Conservation (phyloP, 2,888 invertebrate species). For the Harmothoe impar region DNA sequence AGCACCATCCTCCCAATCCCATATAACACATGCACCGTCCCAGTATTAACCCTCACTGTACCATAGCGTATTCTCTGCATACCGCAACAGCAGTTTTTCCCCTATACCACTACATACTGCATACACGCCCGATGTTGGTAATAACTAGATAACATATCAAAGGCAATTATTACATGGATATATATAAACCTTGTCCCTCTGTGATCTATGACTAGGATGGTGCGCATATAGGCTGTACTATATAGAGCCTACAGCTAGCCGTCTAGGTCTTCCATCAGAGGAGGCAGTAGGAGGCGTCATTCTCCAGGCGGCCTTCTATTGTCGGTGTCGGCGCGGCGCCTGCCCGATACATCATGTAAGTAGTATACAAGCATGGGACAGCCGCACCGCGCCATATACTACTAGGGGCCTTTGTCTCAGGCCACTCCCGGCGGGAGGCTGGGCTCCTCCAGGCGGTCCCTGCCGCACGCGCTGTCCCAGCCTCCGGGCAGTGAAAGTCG, state of each 20-base stretch:
- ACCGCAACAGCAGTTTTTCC: no score
- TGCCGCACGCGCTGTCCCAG: background rate
- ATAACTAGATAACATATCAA: no score
- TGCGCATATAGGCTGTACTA: background rate
- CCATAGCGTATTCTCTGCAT: no score
- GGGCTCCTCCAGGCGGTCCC: background rate
- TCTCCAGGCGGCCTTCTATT: background rate
- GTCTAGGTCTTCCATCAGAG: background rate
- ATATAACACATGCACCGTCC: no score
- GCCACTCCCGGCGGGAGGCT: background rate
- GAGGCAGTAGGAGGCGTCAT: background rate
- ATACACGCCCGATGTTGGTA: no score
- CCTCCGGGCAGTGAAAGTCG: background rate
- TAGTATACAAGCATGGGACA: background rate
- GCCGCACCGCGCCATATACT: constrained; percentile 18
- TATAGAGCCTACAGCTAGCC: constrained; percentile 2
- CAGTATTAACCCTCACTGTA: no score
- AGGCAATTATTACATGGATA: no score
- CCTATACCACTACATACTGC: no score
- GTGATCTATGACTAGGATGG: background rate
- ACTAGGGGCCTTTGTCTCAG: constrained; percentile 41
- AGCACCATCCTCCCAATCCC: no score
- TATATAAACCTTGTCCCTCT: no score
- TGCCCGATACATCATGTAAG: background rate
- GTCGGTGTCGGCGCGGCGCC: background rate